These are phyloP conservation scores for Dufourea novaeangliae DNA, from an alignment of 1,140 invertebrate species.

Conservation along the genomic window DNA sequence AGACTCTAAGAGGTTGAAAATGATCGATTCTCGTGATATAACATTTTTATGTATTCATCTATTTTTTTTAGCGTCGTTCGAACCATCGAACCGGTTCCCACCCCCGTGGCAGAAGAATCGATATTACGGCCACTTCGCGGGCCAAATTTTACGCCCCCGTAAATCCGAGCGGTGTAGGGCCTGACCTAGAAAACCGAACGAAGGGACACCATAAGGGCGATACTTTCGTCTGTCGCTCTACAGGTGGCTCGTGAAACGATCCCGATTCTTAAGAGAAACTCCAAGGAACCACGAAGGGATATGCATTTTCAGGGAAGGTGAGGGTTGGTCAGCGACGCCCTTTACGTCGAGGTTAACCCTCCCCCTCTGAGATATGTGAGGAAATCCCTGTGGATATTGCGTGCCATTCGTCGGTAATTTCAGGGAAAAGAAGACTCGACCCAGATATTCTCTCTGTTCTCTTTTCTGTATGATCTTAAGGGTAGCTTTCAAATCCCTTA, in stretches of 20 bases:
- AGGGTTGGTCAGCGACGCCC: conserved; percentile 27
- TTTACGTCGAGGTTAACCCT: background rate
- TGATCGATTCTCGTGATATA: no score
- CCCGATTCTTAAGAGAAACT: conserved; percentile 62
- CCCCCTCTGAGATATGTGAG: background rate
- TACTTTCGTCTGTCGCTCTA: conserved; percentile 55
- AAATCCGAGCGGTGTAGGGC: conserved; percentile 10
- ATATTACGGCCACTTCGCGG: background rate
- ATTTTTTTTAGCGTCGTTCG: background rate
- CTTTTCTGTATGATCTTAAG: no score
- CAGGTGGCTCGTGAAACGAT: conserved; percentile 67
- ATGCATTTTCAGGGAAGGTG: conserved; percentile 36
- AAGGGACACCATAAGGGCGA: conserved; percentile 45
- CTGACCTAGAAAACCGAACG: conserved; percentile 15
- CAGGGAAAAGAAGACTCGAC: background rate
- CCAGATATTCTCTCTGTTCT: background rate
- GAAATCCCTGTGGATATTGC: conserved; percentile 8
- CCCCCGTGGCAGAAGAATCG: conserved; percentile 1
- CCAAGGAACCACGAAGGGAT: conserved; percentile 45
- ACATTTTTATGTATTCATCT: background rate
- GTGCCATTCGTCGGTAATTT: background rate
- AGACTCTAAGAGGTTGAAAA: no score
- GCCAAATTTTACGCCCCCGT: conserved; percentile 35
- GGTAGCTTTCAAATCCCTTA: no score
- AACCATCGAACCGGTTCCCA: conserved; percentile 18